phyloP scores from a whole-genome alignment of 2,888 invertebrate species.

The Petrolisthes manimaculis region DNA sequence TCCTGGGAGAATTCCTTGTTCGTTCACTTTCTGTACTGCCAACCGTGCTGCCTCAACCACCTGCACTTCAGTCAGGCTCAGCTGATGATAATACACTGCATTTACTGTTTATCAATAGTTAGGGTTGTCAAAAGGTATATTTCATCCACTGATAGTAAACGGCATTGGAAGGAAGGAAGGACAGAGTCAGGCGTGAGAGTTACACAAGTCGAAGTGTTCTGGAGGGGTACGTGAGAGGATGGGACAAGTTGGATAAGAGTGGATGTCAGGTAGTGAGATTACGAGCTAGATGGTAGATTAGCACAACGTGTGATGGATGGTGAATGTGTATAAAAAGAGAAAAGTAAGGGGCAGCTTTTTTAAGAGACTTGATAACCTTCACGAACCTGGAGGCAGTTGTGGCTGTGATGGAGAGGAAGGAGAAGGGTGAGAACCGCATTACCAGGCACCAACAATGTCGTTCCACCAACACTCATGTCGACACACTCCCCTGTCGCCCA shows the following conservation, averaged over 20 bases:
- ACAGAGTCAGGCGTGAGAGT: not conserved
- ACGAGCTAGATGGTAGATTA: no score
- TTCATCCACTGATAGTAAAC: not conserved
- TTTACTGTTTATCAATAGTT: not conserved
- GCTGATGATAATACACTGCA: not conserved
- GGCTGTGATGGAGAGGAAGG: constrained; percentile 33
- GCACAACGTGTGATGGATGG: no score
- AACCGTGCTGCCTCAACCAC: constrained; percentile 44
- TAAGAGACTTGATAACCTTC: no score
- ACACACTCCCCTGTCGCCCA: constrained; percentile 28
- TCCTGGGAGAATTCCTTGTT: constrained; percentile 28
- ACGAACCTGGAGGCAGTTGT: constrained; percentile 23
- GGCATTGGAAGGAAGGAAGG: not conserved
- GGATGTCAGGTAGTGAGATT: no score
- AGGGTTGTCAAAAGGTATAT: not conserved
- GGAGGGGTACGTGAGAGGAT: no score
- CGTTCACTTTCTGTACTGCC: constrained; percentile 41
- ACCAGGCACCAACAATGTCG: not conserved
- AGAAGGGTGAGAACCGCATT: constrained; percentile 30
- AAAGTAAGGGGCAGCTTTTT: no score
- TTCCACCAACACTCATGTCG: not conserved
- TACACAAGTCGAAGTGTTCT: no score
- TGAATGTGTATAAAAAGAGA: no score
- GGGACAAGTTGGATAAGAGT: no score
- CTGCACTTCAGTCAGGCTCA: constrained; percentile 47